Conservation (phyloP, 1,140 invertebrate genomes). For the Drosophila neocordata region DNA sequence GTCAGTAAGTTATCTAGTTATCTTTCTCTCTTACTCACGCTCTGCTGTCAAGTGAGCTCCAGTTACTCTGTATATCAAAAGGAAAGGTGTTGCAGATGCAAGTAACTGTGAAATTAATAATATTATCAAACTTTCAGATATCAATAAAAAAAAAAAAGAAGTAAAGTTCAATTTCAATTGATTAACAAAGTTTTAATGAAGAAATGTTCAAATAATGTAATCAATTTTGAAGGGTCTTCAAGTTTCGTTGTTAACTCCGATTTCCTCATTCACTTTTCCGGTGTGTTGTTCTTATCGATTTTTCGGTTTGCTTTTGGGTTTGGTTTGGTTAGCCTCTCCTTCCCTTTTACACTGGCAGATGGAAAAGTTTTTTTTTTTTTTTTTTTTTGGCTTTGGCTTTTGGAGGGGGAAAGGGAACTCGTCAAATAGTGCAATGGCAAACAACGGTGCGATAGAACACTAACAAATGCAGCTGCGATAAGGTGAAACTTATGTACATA, state of each 20-base stretch:
- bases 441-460: constrained; percentile 72
- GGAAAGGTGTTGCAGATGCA: neutral
- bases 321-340: constrained; percentile 16
- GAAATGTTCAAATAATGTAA: neutral
- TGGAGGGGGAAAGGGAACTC: constrained; percentile 38
- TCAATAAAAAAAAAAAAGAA: no score
- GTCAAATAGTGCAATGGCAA: constrained; percentile 73
- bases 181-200: neutral
- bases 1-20: constrained; percentile 6
- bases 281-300: constrained; percentile 72
- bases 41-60: neutral
- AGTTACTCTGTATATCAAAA: neutral
- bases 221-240: constrained; percentile 5
- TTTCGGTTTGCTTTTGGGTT: constrained; percentile 57
- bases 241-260: constrained; percentile 5
- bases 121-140: neutral
- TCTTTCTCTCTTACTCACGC: no score
- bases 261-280: constrained; percentile 33
- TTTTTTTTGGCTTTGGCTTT: constrained; percentile 31
- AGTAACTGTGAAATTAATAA: neutral
- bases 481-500: constrained; percentile 23
- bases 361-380: constrained; percentile 48
- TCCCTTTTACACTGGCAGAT: neutral
- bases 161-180: no score
- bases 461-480: constrained; percentile 59